These are phyloP conservation scores for Himalopsyche kuldschensis DNA, from an alignment of 2,888 invertebrate species.

Conservation along the genomic window DNA sequence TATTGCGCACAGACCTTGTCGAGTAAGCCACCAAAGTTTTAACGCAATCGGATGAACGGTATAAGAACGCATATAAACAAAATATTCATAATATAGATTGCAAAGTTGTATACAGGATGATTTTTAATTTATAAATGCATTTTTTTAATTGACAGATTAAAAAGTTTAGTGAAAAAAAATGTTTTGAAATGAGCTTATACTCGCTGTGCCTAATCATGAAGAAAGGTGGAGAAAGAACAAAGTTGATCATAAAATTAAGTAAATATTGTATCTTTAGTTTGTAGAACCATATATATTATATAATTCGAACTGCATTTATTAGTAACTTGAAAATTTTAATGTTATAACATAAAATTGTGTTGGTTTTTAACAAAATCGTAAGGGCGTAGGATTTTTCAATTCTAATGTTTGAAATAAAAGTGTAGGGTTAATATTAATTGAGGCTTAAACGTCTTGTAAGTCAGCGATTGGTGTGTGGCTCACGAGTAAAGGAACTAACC, in stretches of 20 bases:
- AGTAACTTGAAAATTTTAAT: background rate
- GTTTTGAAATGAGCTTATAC: conserved; percentile 26
- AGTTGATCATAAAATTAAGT: background rate
- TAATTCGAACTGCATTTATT: background rate
- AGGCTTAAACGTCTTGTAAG: no score
- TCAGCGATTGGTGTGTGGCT: no score
- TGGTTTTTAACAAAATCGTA: background rate
- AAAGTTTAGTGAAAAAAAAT: background rate
- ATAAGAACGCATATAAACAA: no score
- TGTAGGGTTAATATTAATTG: no score
- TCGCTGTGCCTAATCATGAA: conserved; percentile 27
- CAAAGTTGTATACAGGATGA: no score
- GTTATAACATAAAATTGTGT: background rate
- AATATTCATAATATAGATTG: no score
- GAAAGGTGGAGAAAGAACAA: background rate
- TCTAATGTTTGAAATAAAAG: background rate
- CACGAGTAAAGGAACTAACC: no score
- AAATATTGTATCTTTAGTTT: background rate
- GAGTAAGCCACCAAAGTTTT: no score
- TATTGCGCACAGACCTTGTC: no score
- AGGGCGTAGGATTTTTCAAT: background rate
- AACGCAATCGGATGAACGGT: no score
- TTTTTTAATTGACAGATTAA: background rate
- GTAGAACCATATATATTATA: background rate
- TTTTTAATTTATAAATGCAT: no score